Evolutionary conservation across 2,888 invertebrate genomes (phyloP), one percentile per base, ranked within the genome.

Genomic region (Euphydryas editha): DNA sequence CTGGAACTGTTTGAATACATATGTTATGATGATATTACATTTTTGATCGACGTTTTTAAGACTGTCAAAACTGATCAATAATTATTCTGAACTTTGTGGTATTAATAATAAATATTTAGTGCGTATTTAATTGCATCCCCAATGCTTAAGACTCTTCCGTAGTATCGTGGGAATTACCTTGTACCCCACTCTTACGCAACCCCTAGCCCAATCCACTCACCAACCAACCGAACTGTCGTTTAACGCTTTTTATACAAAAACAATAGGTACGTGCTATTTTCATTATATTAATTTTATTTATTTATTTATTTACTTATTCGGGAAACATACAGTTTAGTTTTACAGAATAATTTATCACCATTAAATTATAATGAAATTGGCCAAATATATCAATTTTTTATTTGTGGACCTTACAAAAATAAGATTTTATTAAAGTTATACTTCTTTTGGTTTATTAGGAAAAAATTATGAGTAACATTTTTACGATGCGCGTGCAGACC

Each of bases 1-100:
- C 84, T 86, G 86, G 85, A 90, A 90, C 87, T 79, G 80, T 88
- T 85, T 59, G 61, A 65, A 62, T 68, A 58, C 39, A 56, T 62
- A 57, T 65, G 66, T 66, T 62, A 62, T 61, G 62, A 59, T 66
- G 47, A 65, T 62, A 62, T 62, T 30, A 56, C 20, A 24, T 62
- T 49, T 62, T 63, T 56, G 13, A 13, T 42, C 42, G 58, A 54
- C 18, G 46, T 17, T 59, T 59, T 60, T 65, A 42, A 36, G 18
- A 17, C 30, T 37, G 7, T 15, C 20, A 49, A 56, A 17, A 58
- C 24, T 24, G 21, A 51, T 51, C 21, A 24, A 51, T 30, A 30
- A 30, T 21, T 24, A 15, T 24, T 15, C 21, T 15, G 21, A 6
- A 15, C 42, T 57, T 57, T 15, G 10, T 20, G 18, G 15, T 39